Evolutionary conservation across 2,113 vertebrate species (phyloP).

Genomic region (Odobenus rosmarus): DNA sequence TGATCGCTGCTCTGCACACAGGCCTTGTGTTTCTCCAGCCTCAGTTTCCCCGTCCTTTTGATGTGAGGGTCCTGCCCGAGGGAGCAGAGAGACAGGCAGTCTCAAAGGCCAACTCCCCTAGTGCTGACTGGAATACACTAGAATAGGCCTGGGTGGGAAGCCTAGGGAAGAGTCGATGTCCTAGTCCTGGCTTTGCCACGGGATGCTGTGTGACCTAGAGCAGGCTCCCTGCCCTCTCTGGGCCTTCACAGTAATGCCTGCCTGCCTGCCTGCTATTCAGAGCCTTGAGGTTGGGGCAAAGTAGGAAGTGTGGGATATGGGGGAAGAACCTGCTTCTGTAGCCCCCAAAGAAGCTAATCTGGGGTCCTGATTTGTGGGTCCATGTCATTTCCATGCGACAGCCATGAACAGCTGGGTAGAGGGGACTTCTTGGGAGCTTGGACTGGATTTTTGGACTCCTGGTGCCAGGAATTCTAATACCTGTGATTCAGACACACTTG

Average conservation of each 20-base stretch:
- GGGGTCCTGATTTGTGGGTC: not conserved
- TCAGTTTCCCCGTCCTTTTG: not conserved
- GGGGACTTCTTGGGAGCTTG: not conserved
- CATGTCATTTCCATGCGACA: rapidly evolving
- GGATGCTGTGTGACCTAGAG: not conserved
- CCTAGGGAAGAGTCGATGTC: not conserved
- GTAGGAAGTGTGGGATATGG: not conserved
- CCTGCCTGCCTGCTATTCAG: not conserved
- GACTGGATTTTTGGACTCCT: not conserved
- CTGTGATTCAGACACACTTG: not conserved
- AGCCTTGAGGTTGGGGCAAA: not conserved
- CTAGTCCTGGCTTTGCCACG: not conserved
- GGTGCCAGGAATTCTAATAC: not conserved
- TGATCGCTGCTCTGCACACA: rapidly evolving
- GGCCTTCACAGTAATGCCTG: not conserved
- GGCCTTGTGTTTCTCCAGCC: not conserved
- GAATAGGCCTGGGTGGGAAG: not conserved
- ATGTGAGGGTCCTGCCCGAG: not conserved
- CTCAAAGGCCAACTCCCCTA: not conserved
- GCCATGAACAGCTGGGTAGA: rapidly evolving
- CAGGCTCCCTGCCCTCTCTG: not conserved
- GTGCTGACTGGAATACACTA: not conserved
- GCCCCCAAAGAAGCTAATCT: not conserved
- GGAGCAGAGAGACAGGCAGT: not conserved
- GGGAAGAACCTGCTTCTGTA: not conserved